Conservation (phyloP, 2,113 vertebrate species). For the Brachionichthys hirsutus region DNA sequence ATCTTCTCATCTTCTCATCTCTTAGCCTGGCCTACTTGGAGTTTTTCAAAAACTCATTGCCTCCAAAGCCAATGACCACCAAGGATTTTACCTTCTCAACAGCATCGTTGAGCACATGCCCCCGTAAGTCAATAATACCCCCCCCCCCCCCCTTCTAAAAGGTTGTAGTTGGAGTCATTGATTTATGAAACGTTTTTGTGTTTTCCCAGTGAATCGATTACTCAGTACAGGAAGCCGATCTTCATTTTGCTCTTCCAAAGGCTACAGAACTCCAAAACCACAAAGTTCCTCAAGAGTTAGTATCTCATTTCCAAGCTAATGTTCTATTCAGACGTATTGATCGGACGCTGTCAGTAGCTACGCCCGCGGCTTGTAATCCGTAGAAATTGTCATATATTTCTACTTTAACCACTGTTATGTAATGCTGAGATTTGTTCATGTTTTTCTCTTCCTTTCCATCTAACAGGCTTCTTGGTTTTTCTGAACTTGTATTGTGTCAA, state of each 20-base stretch:
- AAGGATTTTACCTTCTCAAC: slow-evolving; percentile 97
- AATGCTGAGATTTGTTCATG: neutral
- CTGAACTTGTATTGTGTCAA: slow-evolving; percentile 94
- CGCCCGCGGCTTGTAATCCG: too few relatives aligned
- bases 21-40: slow-evolving; percentile 92
- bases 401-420: neutral
- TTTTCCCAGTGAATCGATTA: slow-evolving; percentile 85
- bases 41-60: slow-evolving; percentile 98
- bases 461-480: slow-evolving; percentile 94
- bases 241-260: slow-evolving; percentile 98
- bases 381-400: neutral
- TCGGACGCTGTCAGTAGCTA: neutral
- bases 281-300: slow-evolving; percentile 99
- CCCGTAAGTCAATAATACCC: slow-evolving; percentile 78
- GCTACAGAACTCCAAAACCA: slow-evolving; percentile 97
- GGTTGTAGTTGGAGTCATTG: neutral
- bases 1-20: slow-evolving; percentile 11
- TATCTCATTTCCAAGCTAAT: slow-evolving; percentile 13
- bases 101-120: slow-evolving; percentile 98
- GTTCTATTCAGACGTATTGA: neutral
- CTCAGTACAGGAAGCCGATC: slow-evolving; percentile 95
- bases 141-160: too few relatives aligned
- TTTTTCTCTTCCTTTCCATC: neutral
- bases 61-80: slow-evolving; percentile 97
- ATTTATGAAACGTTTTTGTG: neutral